Evolutionary conservation across 2,888 invertebrate genomes (phyloP).

Genomic region (Lepidocyrtoides sp.): DNA sequence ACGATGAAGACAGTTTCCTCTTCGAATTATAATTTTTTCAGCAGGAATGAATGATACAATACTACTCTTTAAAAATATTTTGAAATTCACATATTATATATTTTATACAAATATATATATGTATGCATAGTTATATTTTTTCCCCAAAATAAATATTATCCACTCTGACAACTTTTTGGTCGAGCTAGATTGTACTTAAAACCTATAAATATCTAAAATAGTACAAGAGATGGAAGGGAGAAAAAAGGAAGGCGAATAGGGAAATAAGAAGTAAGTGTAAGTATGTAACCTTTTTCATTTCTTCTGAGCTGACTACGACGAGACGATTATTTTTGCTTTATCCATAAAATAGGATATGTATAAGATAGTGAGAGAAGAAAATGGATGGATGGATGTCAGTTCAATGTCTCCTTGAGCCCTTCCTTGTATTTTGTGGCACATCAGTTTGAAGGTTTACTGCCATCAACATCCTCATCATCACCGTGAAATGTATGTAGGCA

Average conservation of each 20-base stretch:
- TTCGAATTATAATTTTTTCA: neutral
- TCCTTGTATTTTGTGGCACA: constrained; percentile 9
- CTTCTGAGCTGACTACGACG: constrained; percentile 22
- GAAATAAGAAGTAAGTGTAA: constrained; percentile 2
- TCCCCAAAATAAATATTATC: neutral
- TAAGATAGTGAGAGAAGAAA: neutral
- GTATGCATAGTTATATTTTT: too few species aligned
- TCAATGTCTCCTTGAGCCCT: constrained; percentile 64
- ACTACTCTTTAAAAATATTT: too few species aligned
- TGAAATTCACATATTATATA: too few species aligned
- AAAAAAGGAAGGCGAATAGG: constrained; percentile 24
- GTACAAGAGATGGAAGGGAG: neutral
- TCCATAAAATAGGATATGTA: constrained; percentile 57
- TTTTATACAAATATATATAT: too few species aligned
- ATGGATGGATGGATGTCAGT: constrained; percentile 64
- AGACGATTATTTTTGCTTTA: constrained; percentile 69
- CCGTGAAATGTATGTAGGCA: constrained; percentile 25
- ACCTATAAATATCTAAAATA: constrained; percentile 42
- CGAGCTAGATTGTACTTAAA: constrained; percentile 10
- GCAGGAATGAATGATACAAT: too few species aligned
- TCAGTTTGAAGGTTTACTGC: constrained; percentile 45
- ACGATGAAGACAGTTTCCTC: constrained; percentile 2
- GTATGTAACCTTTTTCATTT: constrained; percentile 49
- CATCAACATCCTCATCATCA: constrained; percentile 33
- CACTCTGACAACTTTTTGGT: constrained; percentile 54